These are phyloP conservation scores for Pampus argenteus DNA, from an alignment of 2,797 vertebrate genomes.

Conservation along the genomic window DNA sequence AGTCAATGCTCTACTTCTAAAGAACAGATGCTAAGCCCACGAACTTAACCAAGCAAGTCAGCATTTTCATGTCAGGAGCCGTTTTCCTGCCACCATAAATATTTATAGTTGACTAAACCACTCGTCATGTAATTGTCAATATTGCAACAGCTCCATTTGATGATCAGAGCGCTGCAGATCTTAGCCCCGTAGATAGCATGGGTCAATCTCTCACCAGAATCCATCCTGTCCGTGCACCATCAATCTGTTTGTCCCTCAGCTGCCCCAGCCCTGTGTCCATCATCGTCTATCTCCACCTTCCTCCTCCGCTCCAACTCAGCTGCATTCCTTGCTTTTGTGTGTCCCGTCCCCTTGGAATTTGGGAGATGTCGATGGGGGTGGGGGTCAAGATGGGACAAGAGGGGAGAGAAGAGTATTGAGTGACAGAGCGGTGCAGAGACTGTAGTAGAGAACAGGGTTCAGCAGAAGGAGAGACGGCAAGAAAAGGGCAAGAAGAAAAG, in stretches of 20 bases:
- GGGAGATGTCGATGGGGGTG: constrained; percentile 54
- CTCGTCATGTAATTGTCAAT: not conserved
- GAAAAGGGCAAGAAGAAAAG: constrained; percentile 43
- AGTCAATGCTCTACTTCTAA: not conserved
- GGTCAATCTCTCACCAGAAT: constrained; percentile 11
- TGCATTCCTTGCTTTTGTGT: constrained; percentile 78
- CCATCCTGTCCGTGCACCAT: constrained; percentile 21
- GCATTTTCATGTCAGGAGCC: not conserved
- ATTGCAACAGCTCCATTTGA: constrained; percentile 2
- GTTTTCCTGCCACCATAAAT: not conserved
- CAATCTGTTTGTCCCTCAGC: constrained; percentile 39
- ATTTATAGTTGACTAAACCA: constrained; percentile 4
- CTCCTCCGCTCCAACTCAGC: constrained; percentile 48
- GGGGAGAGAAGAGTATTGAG: constrained; percentile 34
- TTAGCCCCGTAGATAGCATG: not conserved
- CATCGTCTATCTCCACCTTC: constrained; percentile 43
- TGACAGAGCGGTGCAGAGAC: constrained; percentile 48
- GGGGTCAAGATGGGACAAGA: constrained; percentile 46
- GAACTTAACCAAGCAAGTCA: constrained; percentile 1
- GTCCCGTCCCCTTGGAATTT: constrained; percentile 70
- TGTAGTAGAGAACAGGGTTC: constrained; percentile 21
- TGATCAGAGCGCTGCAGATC: constrained; percentile 11
- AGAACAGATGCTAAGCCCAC: not conserved
- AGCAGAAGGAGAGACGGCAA: constrained; percentile 37
- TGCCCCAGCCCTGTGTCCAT: constrained; percentile 22